These are phyloP conservation scores for Phalera bucephala DNA, from an alignment of 2,888 invertebrate genomes.

Conservation along the genomic window DNA sequence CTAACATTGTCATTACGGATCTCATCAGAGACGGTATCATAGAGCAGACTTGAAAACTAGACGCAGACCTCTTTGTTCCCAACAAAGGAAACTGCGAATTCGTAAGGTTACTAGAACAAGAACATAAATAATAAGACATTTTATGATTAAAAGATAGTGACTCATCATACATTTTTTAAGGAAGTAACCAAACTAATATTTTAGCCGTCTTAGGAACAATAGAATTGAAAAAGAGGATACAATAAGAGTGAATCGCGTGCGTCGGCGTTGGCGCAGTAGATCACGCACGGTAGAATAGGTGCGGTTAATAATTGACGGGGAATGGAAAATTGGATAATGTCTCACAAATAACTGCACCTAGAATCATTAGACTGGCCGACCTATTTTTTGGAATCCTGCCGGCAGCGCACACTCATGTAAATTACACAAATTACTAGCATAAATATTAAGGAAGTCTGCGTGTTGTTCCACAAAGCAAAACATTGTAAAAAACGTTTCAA, in stretches of 20 bases:
- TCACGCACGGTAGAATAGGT: conserved; percentile 49
- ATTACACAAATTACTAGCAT: conserved; percentile 2
- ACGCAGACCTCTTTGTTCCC: conserved; percentile 43
- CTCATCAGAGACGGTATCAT: conserved; percentile 40
- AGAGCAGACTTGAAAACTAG: conserved; percentile 32
- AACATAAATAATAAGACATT: conserved; percentile 39
- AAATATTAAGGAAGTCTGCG: conserved; percentile 5
- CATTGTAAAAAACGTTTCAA: background rate
- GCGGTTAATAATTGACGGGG: conserved; percentile 54
- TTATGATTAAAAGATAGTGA: conserved; percentile 48
- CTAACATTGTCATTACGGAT: conserved; percentile 40
- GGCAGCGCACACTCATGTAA: conserved; percentile 4
- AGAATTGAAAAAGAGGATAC: conserved; percentile 21
- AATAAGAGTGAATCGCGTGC: conserved; percentile 50
- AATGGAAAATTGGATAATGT: conserved; percentile 70
- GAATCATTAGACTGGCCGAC: conserved; percentile 42
- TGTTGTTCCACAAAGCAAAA: background rate
- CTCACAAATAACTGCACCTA: conserved; percentile 50
- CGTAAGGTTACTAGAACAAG: conserved; percentile 60
- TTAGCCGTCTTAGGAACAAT: conserved; percentile 32
- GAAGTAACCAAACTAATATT: conserved; percentile 30
- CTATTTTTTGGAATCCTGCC: conserved; percentile 41
- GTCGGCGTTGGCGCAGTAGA: conserved; percentile 34
- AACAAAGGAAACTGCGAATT: conserved; percentile 45
- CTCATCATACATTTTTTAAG: conserved; percentile 42